Conservation (phyloP, 2,797 vertebrate species). For the Dryobates pubescens region DNA sequence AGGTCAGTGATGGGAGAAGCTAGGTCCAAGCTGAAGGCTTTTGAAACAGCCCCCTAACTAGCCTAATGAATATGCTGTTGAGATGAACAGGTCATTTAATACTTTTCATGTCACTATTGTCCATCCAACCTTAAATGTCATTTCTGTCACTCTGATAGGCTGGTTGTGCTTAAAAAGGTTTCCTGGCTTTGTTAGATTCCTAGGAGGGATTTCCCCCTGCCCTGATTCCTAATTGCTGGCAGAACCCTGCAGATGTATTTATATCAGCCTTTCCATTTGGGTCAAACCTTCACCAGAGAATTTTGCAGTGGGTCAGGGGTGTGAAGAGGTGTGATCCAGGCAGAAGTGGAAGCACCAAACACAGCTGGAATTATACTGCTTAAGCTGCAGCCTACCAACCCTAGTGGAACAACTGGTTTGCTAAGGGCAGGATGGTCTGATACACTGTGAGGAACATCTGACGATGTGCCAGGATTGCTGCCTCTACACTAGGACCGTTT, state of each 20-base stretch:
- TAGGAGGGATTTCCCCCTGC: conserved; percentile 21
- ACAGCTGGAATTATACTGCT: not conserved
- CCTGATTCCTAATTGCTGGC: conserved; percentile 52
- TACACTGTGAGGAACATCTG: not conserved
- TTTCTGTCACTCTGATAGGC: conserved; percentile 56
- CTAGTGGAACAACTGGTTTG: not conserved
- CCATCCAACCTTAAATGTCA: conserved; percentile 64
- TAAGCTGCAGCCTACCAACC: not conserved
- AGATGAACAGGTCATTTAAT: conserved; percentile 62
- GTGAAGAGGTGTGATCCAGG: not conserved
- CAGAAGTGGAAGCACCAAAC: not conserved
- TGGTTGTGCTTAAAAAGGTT: conserved; percentile 53
- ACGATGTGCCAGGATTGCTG: not conserved
- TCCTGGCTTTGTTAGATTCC: conserved; percentile 61
- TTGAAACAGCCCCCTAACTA: conserved; percentile 47
- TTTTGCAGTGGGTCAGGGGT: not conserved
- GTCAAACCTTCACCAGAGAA: conserved; percentile 27
- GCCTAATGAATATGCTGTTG: conserved; percentile 59
- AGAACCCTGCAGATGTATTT: conserved; percentile 53
- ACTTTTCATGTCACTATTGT: conserved; percentile 54
- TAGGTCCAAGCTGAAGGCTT: conserved; percentile 41
- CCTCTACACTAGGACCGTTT: fast-evolving
- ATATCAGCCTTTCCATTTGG: conserved; percentile 35
- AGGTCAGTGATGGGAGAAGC: conserved; percentile 49
- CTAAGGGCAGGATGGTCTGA: not conserved